A percentile compares a stretch with the other conserved stretches of the same genome.
These are phyloP conservation scores for Nymphalis polychloros DNA, from an alignment of 2,888 invertebrate species.

Conservation along the genomic window DNA sequence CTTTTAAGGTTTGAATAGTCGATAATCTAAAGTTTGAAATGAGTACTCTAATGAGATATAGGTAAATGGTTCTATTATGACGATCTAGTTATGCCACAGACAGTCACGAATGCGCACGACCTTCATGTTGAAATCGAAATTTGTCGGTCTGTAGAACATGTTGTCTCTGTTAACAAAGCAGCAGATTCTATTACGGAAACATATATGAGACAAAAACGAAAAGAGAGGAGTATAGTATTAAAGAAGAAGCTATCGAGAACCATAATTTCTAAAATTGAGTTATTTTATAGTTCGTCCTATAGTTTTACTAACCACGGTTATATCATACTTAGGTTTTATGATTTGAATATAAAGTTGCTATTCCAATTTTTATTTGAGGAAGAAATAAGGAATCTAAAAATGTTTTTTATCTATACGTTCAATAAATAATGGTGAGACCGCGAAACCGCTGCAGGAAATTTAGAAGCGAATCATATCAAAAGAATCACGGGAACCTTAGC, in stretches of 20 bases:
- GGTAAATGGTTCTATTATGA: conserved; percentile 62
- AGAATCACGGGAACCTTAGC: conserved; percentile 71
- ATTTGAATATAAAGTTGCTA: neutral
- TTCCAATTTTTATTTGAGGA: neutral
- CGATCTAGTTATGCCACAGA: conserved; percentile 69
- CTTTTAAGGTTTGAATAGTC: conserved; percentile 65
- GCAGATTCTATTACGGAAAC: conserved; percentile 21
- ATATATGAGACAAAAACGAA: conserved; percentile 23
- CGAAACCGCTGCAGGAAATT: conserved; percentile 76
- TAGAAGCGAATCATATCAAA: conserved; percentile 72
- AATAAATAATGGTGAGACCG: conserved; percentile 75
- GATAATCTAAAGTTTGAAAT: conserved; percentile 59
- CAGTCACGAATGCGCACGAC: conserved; percentile 62
- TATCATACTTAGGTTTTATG: no score
- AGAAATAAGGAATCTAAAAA: conserved; percentile 55
- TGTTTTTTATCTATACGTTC: conserved; percentile 64
- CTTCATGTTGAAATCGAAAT: conserved; percentile 72
- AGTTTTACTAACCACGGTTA: no score
- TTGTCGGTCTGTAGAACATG: conserved; percentile 49
- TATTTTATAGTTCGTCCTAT: neutral
- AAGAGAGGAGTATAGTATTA: neutral
- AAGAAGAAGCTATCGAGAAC: neutral
- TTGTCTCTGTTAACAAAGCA: conserved; percentile 30
- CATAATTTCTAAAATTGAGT: neutral
- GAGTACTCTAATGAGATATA: conserved; percentile 59